These are phyloP conservation scores for Cataglyphis cursor DNA, from an alignment of 2,888 invertebrate species.

Conservation along the genomic window DNA sequence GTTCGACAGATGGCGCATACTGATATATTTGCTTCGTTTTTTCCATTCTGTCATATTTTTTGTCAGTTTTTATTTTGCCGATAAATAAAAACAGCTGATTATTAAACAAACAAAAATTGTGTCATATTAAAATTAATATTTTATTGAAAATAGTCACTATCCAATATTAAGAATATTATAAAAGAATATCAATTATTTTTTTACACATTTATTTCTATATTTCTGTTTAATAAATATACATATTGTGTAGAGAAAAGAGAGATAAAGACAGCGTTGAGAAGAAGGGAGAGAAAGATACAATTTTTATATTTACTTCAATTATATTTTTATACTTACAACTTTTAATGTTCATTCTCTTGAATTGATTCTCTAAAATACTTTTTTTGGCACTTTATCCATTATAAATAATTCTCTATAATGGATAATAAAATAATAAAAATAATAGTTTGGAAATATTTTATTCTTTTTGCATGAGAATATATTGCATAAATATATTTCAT, in stretches of 20 bases:
- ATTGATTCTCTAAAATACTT: not conserved
- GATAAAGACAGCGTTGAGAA: not conserved
- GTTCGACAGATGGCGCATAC: constrained; percentile 9
- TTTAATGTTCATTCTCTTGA: not conserved
- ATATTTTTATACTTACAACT: not conserved
- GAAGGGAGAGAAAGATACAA: not conserved
- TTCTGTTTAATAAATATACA: not conserved
- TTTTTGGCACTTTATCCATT: not conserved
- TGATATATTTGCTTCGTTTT: not conserved
- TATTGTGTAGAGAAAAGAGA: not conserved
- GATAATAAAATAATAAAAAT: not conserved
- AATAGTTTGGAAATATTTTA: not conserved
- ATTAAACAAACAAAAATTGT: not conserved
- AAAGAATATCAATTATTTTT: not conserved
- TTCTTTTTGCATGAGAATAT: too few relatives aligned
- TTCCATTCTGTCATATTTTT: not conserved
- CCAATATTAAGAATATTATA: not conserved
- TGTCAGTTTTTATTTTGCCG: not conserved
- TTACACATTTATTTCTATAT: not conserved
- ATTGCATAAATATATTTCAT: constrained; percentile 12
- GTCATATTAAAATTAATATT: not conserved
- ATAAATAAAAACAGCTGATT: constrained; percentile 21
- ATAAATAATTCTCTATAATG: not conserved
- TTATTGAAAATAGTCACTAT: not conserved
- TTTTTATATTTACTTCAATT: not conserved